Conservation (phyloP, 1,140 invertebrate species). For the Delia radicum region DNA sequence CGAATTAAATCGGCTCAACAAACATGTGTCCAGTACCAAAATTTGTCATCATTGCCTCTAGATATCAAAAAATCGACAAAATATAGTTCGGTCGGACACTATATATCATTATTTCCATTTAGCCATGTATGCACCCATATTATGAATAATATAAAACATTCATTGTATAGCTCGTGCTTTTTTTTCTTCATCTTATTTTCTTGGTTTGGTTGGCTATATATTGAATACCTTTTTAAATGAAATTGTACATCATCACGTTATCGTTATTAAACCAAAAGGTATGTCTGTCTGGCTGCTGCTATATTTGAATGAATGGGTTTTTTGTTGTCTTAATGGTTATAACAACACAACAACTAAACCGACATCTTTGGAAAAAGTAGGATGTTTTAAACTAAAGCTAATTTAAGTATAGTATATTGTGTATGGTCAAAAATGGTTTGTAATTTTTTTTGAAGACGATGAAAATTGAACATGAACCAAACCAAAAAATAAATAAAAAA, state of each 20-base stretch:
- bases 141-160: neutral
- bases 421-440: neutral
- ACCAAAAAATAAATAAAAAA: neutral
- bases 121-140: neutral
- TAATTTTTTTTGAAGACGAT: neutral
- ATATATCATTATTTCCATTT: no score
- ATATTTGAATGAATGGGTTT: neutral
- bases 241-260: constrained; percentile 3
- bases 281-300: neutral
- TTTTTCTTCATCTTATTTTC: neutral
- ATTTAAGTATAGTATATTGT: constrained; percentile 1
- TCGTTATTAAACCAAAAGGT: constrained; percentile 4
- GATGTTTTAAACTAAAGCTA: neutral
- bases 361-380: neutral
- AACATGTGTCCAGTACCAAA: no score
- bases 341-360: neutral
- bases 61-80: no score
- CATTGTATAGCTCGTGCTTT: neutral
- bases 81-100: no score
- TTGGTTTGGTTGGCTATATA: neutral
- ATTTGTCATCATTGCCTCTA: no score
- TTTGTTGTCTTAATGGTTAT: neutral
- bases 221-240: neutral
- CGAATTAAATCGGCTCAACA: no score
- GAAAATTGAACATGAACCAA: neutral